Percentiles rank a stretch among this genome's conserved stretches.
phyloP scores from a whole-genome alignment of 2,888 invertebrate species.

The Agrochola macilenta region DNA sequence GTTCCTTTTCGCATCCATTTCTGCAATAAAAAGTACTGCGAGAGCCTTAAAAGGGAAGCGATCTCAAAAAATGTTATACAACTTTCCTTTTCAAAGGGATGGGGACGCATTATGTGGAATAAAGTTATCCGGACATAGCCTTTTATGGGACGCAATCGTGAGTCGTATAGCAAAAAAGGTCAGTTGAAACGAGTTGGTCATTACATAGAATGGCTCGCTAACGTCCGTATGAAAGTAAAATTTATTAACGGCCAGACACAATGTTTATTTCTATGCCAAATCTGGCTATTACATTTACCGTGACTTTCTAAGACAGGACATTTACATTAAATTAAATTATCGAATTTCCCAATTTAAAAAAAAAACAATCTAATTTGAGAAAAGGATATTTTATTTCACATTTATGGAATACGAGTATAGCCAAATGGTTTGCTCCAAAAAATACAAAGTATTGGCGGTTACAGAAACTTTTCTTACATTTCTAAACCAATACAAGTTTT shows the following conservation, averaged over 20 bases:
- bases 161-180: slow-evolving; percentile 84
- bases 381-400: slow-evolving; percentile 9
- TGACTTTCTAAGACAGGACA: slow-evolving; percentile 29
- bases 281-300: slow-evolving; percentile 56
- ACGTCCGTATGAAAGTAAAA: slow-evolving; percentile 84
- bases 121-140: slow-evolving; percentile 89
- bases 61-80: slow-evolving; percentile 86
- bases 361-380: slow-evolving; percentile 9
- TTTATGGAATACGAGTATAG: slow-evolving; percentile 36
- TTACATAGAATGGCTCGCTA: slow-evolving; percentile 83
- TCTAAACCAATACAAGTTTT: neutral
- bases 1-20: slow-evolving; percentile 78
- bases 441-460: slow-evolving; percentile 19
- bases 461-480: slow-evolving; percentile 16
- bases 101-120: slow-evolving; percentile 85
- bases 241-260: slow-evolving; percentile 75
- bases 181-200: slow-evolving; percentile 80
- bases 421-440: slow-evolving; percentile 14
- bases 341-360: slow-evolving; percentile 12
- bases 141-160: slow-evolving; percentile 85
- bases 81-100: slow-evolving; percentile 89
- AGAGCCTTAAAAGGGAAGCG: slow-evolving; percentile 84
- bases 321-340: slow-evolving; percentile 22
- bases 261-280: slow-evolving; percentile 61
- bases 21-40: slow-evolving; percentile 83